These are phyloP conservation scores for Bombyx huttoni DNA, from an alignment of 2,888 invertebrate species.

Conservation along the genomic window DNA sequence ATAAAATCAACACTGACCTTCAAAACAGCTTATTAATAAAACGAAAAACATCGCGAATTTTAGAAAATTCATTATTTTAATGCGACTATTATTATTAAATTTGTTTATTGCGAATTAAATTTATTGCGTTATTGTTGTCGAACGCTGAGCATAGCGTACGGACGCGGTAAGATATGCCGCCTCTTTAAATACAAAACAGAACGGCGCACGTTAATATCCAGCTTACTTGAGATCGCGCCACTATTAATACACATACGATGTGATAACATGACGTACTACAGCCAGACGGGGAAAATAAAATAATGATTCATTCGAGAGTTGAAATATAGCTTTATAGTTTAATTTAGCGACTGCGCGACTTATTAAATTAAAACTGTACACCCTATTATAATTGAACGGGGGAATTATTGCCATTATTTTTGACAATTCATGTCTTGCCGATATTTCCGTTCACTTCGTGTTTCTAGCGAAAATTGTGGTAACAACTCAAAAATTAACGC, in stretches of 20 bases:
- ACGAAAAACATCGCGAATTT: neutral
- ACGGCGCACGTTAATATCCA: neutral
- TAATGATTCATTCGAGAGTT: neutral
- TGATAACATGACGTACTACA: neutral
- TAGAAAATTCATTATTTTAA: neutral
- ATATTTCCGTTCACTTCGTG: too few relatives aligned
- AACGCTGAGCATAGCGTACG: neutral
- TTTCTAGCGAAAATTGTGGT: too few relatives aligned
- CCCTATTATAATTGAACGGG: too few relatives aligned
- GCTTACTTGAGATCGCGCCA: neutral
- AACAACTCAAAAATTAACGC: too few relatives aligned
- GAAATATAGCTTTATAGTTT: too few relatives aligned
- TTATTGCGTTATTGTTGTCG: too few relatives aligned
- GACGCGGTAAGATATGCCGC: neutral
- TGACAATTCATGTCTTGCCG: too few relatives aligned
- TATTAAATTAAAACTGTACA: too few relatives aligned
- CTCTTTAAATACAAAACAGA: neutral
- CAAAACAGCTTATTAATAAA: neutral
- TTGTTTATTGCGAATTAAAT: neutral
- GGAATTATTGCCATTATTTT: too few relatives aligned
- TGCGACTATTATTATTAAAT: neutral
- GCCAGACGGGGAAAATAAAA: slow-evolving; percentile 4
- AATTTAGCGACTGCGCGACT: too few relatives aligned
- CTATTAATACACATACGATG: neutral
- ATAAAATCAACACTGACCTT: neutral